Base-by-base conservation (phyloP, 2,113 vertebrate genomes). In the Coryphaenoides rupestris region DNA sequence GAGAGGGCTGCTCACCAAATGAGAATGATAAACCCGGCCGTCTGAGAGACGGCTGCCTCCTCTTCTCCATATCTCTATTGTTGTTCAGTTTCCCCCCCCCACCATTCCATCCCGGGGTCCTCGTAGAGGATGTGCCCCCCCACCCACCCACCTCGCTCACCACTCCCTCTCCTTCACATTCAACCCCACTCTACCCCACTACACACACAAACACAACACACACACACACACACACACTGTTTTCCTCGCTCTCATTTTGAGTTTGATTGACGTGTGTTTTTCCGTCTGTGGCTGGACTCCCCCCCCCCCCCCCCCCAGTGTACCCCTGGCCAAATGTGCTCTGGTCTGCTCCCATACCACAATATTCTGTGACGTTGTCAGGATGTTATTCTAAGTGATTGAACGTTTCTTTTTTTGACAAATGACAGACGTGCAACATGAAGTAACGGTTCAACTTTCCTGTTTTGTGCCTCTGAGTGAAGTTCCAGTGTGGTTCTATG, bases 381-480 rank as follows among this genome's bases (percentile, higher is more conserved):
- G 33, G 33, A 87, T 90, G 90, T 92, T 86, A 80, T 80, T 84
- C 83, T 62, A 60, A 75, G 70, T 68, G 66, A 89, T 86, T 84
- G 70, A 81, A 77, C 79, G 63, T 84, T 87, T 86, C 79, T 68
- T 50, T 17, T 9, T 9, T 50, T 50, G 47, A 86, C 89, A 87
- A 88, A 89, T 80, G 72, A 82, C 73, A 82, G 81, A 84, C 77
- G 86, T 89, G 84, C 87, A 93, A 90, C 86, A 86, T 91, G 88
- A 94, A 87, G 87, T 92, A 87, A 88, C 88, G 84, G 89, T 91
- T 79, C 81, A 79, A 89, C 78, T 81, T 87, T 91, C 93, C 90
- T 93, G 94, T 95, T 96, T 94, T 93, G 93, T 95, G 95, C 95
- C 94, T 98, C 92, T 85, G 89, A 92, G 93, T 95, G 90, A 92